Conservation (phyloP, 2,888 invertebrate species). For the Hirtodrosophila cameraria region DNA sequence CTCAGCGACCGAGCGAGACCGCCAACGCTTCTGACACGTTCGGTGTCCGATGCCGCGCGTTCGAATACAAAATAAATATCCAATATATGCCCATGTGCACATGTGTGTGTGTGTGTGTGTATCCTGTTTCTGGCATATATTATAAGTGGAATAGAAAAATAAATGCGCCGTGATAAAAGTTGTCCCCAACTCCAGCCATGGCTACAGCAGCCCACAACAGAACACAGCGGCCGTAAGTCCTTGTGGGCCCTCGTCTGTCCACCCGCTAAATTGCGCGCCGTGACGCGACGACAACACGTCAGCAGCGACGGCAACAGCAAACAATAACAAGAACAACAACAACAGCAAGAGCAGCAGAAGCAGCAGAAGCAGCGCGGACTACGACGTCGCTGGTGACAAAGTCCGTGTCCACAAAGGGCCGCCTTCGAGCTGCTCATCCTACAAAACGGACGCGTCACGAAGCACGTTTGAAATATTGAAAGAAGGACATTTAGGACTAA, state of each 20-base stretch:
- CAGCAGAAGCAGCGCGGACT: constrained; percentile 35
- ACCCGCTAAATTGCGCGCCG: constrained; percentile 64
- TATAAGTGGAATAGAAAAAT: constrained; percentile 82
- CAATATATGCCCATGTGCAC: constrained; percentile 74
- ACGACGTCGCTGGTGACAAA: constrained; percentile 53
- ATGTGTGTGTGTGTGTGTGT: no score
- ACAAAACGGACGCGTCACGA: constrained; percentile 78
- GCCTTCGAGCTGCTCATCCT: constrained; percentile 64
- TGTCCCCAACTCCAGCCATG: constrained; percentile 49
- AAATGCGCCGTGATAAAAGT: constrained; percentile 81
- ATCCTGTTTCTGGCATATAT: constrained; percentile 83
- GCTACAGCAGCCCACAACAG: constrained; percentile 26
- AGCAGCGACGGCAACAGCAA: constrained; percentile 70
- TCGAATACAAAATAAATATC: constrained; percentile 81
- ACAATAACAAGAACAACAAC: constrained; percentile 58
- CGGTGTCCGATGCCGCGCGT: constrained; percentile 69
- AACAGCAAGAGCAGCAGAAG: constrained; percentile 35
- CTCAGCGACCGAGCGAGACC: constrained; percentile 56
- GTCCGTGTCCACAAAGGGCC: constrained; percentile 71
- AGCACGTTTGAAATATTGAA: constrained; percentile 82
- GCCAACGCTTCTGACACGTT: constrained; percentile 64
- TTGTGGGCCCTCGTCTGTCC: constrained; percentile 54
- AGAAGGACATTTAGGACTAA: constrained; percentile 80
- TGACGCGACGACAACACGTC: constrained; percentile 76
- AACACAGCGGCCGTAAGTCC: constrained; percentile 41